phyloP scores from a whole-genome alignment of 2,888 invertebrate species.

The Drosophila neonasuta region DNA sequence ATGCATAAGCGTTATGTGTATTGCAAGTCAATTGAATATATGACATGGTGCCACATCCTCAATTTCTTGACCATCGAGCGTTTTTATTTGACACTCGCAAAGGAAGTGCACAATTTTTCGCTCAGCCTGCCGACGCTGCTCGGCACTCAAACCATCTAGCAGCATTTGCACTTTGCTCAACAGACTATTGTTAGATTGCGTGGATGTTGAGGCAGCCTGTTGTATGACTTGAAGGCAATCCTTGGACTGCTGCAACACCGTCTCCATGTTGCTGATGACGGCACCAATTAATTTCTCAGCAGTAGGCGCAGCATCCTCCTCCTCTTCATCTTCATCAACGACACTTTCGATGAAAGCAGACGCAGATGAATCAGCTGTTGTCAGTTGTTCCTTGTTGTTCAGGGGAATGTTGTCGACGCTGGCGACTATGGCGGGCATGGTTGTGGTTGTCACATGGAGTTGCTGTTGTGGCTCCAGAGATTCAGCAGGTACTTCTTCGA shows the following conservation, averaged over 20 bases:
- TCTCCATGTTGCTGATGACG: conserved; percentile 76
- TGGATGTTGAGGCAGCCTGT: conserved; percentile 37
- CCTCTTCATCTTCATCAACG: not conserved
- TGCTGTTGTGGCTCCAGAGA: conserved; percentile 40
- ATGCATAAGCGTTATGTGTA: conserved; percentile 5
- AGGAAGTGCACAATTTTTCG: conserved; percentile 78
- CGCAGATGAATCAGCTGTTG: conserved; percentile 7
- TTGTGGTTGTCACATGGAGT: conserved; percentile 32
- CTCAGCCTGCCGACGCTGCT: conserved; percentile 70
- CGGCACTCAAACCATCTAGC: conserved; percentile 63
- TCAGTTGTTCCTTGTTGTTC: not conserved
- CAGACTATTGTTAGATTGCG: conserved; percentile 37
- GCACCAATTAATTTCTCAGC: conserved; percentile 63
- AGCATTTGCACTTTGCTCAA: conserved; percentile 69
- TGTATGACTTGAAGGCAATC: conserved; percentile 67
- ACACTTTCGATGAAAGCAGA: conserved; percentile 17
- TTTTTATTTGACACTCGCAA: conserved; percentile 79
- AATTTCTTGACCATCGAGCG: conserved; percentile 74
- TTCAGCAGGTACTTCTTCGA: conserved; percentile 30
- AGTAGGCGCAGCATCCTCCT: conserved; percentile 33
- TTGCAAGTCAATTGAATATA: conserved; percentile 49
- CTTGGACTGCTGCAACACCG: conserved; percentile 73
- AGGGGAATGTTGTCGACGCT: not conserved
- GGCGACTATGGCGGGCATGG: conserved; percentile 13
- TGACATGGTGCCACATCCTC: conserved; percentile 74